Conservation (phyloP, 2,797 vertebrate species). For the Sebastes baramenuke region DNA sequence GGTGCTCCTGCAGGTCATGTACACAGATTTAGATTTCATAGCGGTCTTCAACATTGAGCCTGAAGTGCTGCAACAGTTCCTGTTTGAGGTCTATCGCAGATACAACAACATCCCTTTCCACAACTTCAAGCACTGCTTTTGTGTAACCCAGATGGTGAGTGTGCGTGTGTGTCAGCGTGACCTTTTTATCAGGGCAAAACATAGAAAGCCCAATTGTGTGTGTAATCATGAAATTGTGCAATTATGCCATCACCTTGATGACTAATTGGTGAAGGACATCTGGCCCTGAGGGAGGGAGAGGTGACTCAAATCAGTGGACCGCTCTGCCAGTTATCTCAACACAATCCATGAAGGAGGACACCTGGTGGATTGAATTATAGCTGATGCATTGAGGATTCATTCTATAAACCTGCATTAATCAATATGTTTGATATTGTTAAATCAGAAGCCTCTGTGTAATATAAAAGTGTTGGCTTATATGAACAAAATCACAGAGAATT, state of each 20-base stretch:
- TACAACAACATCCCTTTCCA: constrained; percentile 89
- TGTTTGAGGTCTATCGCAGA: constrained; percentile 81
- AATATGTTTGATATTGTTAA: background rate
- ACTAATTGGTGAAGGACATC: constrained; percentile 18
- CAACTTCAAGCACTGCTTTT: constrained; percentile 88
- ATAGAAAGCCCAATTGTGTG: background rate
- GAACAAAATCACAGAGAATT: background rate
- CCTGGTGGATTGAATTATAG: background rate
- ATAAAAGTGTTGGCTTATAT: background rate
- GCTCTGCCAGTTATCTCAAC: background rate
- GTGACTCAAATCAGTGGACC: background rate
- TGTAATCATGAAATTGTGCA: constrained; percentile 19
- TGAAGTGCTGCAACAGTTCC: constrained; percentile 83
- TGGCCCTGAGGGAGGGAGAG: background rate
- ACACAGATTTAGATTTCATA: constrained; percentile 83
- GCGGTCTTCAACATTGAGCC: constrained; percentile 81
- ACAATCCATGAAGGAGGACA: background rate
- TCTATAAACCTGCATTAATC: background rate
- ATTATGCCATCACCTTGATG: background rate
- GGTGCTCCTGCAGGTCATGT: constrained; percentile 87
- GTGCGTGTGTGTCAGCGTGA: background rate
- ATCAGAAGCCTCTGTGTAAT: background rate
- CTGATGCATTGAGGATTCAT: background rate
- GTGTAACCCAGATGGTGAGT: constrained; percentile 87
- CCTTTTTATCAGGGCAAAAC: background rate